Base-by-base conservation (phyloP, 1,140 invertebrate genomes). In the Olivierus martensii region DNA sequence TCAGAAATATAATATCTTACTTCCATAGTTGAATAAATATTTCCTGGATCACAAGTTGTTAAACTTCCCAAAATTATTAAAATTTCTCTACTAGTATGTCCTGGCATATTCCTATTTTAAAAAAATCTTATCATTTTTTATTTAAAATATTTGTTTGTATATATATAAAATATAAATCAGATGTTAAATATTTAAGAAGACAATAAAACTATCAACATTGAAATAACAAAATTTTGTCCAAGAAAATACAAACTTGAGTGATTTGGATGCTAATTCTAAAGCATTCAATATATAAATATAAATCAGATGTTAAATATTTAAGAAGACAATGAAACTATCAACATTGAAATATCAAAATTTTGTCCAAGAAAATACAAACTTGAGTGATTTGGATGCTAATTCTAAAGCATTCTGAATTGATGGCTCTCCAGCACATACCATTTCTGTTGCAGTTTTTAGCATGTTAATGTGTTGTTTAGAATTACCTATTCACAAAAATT, bases 381-480 rank as follows among this genome's bases (percentile, higher is more conserved):
- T 83, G n/a, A 99, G 73, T 5, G 84, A 82, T 61, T 84, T 79
- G 1, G 82, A 65, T 6, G 90, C 91, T 49, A 94, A 67, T 65
- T 97, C 89, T 39, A 99, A 69, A 2, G 87, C 82, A 70, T 97
- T 98, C 73, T 97, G 91, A 41, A 98, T 67, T 0, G 92, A 96
- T 3, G 92, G 88, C 68, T 98, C 92, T 12, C 93, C 92, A 43
- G 75, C 75, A 62, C 77, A 79, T 2, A 64, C 46, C 19, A 63
- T 61, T 50, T 71, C 62, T 5, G 53, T 51, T 22, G 74, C 42
- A 41, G 58, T 64, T 53, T 71, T 64, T 14, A 77, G 49, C 3
- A 65, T 63, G n/a, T 62, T 61, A 34, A 72, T 66, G 51, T 75
- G 70, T 10, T 68, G 44, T 42, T 63, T 60, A 12, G 72, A 68